Conservation (phyloP, 2,888 invertebrate species). For the Melinaea menophilus region DNA sequence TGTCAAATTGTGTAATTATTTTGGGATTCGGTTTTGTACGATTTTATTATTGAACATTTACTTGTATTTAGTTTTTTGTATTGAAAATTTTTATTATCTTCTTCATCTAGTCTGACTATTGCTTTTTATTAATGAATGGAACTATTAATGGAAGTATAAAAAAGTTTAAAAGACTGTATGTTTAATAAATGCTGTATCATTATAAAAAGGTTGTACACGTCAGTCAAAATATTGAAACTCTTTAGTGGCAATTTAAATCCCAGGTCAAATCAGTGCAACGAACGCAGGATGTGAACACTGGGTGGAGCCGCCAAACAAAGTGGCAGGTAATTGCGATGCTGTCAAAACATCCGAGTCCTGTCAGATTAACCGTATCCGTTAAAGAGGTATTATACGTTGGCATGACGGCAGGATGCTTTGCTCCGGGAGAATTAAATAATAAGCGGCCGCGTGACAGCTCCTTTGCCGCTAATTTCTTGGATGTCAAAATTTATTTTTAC, state of each 20-base stretch:
- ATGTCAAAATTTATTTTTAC: slow-evolving; percentile 11
- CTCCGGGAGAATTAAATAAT: slow-evolving; percentile 40
- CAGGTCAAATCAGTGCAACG: slow-evolving; percentile 23
- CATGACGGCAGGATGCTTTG: slow-evolving; percentile 46
- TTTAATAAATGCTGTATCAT: slow-evolving; percentile 6
- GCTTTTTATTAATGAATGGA: no score
- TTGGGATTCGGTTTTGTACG: neutral
- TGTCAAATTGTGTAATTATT: slow-evolving; percentile 14
- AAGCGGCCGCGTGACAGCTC: slow-evolving; percentile 33
- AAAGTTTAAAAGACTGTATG: neutral
- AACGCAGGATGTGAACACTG: slow-evolving; percentile 60
- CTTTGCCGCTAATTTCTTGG: slow-evolving; percentile 24
- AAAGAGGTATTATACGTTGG: slow-evolving; percentile 57
- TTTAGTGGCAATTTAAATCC: slow-evolving; percentile 19
- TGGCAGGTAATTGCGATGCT: slow-evolving; percentile 69
- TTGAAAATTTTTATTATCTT: no score
- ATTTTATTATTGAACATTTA: no score
- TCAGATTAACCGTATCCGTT: slow-evolving; percentile 37
- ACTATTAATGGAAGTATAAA: no score
- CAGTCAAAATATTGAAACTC: slow-evolving; percentile 12
- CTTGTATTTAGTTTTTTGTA: no score
- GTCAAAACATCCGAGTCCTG: slow-evolving; percentile 58
- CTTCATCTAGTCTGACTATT: no score
- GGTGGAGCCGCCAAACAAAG: slow-evolving; percentile 52
- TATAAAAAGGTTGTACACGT: slow-evolving; percentile 12